phyloP scores from a whole-genome alignment of 2,888 invertebrate species.

The Lochmaea crataegi region DNA sequence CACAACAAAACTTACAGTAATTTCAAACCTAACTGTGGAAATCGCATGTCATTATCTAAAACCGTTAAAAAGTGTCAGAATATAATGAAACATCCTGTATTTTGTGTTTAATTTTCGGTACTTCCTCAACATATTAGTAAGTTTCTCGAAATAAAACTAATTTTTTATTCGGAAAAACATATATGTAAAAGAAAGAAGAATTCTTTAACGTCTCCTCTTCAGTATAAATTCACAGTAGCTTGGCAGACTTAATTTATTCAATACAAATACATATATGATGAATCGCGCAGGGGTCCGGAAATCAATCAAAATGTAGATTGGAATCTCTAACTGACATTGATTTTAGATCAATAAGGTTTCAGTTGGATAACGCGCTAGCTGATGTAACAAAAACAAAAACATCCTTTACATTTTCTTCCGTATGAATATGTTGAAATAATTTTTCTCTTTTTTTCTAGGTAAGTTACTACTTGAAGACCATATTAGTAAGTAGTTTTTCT shows the following conservation, averaged over 20 bases:
- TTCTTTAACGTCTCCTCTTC: too few relatives aligned
- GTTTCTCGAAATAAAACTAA: too few relatives aligned
- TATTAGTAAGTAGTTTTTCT: slow-evolving; percentile 4
- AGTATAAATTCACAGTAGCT: neutral
- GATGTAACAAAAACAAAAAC: slow-evolving; percentile 21
- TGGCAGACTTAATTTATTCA: neutral
- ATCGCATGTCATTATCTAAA: too few relatives aligned
- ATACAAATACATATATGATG: slow-evolving; percentile 35
- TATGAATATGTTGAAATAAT: neutral
- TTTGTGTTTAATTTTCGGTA: too few relatives aligned
- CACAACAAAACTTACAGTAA: too few relatives aligned
- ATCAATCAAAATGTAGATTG: slow-evolving; percentile 52
- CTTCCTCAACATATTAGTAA: too few relatives aligned
- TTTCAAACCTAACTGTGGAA: too few relatives aligned
- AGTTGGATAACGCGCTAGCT: slow-evolving; percentile 49
- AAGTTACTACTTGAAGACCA: slow-evolving; percentile 11
- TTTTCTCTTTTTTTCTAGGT: slow-evolving; percentile 30
- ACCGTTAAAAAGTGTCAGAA: too few relatives aligned
- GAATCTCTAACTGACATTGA: slow-evolving; percentile 49
- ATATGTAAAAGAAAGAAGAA: too few relatives aligned
- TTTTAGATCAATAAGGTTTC: slow-evolving; percentile 51
- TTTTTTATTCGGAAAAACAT: too few relatives aligned
- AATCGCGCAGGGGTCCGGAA: slow-evolving; percentile 54
- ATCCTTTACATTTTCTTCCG: neutral
- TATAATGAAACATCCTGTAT: too few relatives aligned